These are phyloP conservation scores for Lipophrys pholis DNA, from an alignment of 2,113 vertebrate genomes.

Conservation along the genomic window DNA sequence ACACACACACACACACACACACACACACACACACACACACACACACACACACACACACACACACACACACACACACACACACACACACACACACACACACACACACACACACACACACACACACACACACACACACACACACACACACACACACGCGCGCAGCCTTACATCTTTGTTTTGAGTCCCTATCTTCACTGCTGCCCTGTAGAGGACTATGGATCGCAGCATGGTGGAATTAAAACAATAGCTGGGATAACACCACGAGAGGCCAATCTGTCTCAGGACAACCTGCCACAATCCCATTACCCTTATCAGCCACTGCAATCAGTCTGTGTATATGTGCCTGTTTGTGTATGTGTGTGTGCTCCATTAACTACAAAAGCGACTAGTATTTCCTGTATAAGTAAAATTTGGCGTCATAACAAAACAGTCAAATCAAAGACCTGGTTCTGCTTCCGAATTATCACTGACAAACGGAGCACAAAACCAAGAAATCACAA, in stretches of 20 bases:
- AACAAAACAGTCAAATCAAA: slow-evolving; percentile 10
- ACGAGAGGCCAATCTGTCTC: slow-evolving; percentile 84
- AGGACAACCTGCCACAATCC: slow-evolving; percentile 84
- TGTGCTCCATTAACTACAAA: slow-evolving; percentile 14
- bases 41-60: not conserved
- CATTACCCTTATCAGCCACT: slow-evolving; percentile 90
- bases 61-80: not conserved
- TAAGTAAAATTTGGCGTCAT: slow-evolving; percentile 4
- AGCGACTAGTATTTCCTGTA: slow-evolving; percentile 12
- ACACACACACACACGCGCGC: not conserved
- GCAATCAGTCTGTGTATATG: slow-evolving; percentile 78
- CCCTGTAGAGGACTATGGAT: slow-evolving; percentile 30
- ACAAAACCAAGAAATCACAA: slow-evolving; percentile 9
- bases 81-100: not conserved
- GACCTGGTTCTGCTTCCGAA: not conserved
- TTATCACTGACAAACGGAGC: not conserved
- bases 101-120: slow-evolving; percentile 3
- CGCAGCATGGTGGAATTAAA: slow-evolving; percentile 66
- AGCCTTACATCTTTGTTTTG: slow-evolving; percentile 45
- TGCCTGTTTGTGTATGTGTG: slow-evolving; percentile 46
- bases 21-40: not conserved
- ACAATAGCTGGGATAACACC: slow-evolving; percentile 82
- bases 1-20: not conserved
- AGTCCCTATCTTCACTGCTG: slow-evolving; percentile 54
- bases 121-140: slow-evolving; percentile 6